phyloP scores from a whole-genome alignment of 2,797 vertebrate genomes.

The Enteromius unitaeniatus region DNA sequence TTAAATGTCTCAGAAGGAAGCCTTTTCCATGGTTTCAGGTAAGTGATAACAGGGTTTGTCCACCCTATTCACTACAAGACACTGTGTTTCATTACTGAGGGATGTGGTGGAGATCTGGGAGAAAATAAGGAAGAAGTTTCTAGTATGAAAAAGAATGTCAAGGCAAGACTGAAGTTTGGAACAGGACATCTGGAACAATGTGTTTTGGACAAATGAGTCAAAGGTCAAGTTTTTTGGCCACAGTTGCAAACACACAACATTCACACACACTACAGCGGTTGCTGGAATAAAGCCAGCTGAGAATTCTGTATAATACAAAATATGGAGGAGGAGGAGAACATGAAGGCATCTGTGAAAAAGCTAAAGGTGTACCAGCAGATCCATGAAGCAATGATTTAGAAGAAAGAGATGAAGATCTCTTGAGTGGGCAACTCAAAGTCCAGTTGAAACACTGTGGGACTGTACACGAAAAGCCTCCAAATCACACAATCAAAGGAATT shows the following conservation, averaged over 20 bases:
- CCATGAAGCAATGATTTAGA: background rate
- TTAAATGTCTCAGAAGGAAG: background rate
- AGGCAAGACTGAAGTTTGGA: background rate
- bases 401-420: background rate
- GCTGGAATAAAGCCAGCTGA: background rate
- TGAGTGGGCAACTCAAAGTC: no score
- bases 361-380: background rate
- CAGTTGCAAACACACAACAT: background rate
- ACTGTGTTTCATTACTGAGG: background rate
- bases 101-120: background rate
- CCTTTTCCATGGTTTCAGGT: background rate
- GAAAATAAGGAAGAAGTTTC: background rate
- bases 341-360: background rate
- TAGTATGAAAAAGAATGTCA: background rate
- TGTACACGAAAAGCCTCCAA: background rate
- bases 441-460: background rate
- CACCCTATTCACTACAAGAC: background rate
- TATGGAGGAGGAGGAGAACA: background rate
- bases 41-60: background rate
- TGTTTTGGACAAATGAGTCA: background rate
- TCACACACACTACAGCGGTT: background rate
- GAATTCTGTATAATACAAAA: background rate
- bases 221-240: background rate
- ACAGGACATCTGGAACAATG: background rate
- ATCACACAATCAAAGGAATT: background rate